Evolutionary conservation across 1,140 invertebrate genomes (phyloP).

Genomic region (Streblospio benedicti): DNA sequence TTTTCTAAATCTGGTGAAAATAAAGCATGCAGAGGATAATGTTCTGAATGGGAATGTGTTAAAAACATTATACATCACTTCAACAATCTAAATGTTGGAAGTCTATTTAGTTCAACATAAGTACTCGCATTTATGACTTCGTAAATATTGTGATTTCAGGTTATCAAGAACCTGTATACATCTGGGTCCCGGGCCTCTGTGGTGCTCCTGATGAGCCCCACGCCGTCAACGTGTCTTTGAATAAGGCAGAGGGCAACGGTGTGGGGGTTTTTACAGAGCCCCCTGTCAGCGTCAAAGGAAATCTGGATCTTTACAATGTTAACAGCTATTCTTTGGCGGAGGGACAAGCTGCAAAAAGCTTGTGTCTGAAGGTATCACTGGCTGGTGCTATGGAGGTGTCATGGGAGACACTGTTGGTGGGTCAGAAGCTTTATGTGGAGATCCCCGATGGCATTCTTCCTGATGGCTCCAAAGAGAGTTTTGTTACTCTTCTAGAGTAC

Average conservation of each 20-base stretch:
- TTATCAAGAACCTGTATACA: constrained; percentile 66
- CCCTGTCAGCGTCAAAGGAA: constrained; percentile 53
- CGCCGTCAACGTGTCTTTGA: constrained; percentile 56
- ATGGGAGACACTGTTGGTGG: constrained; percentile 75
- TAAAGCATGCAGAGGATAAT: too few relatives aligned
- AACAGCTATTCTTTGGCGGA: constrained; percentile 13
- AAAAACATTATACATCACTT: too few relatives aligned
- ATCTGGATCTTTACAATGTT: constrained; percentile 18
- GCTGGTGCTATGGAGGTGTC: constrained; percentile 62
- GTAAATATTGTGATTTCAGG: constrained; percentile 28
- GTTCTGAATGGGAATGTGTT: too few relatives aligned
- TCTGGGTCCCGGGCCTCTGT: constrained; percentile 96
- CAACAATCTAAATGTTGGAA: too few relatives aligned
- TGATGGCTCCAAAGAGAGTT: constrained; percentile 79
- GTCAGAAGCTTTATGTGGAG: constrained; percentile 73
- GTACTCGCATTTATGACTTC: not conserved
- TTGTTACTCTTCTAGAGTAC: constrained; percentile 85
- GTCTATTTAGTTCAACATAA: constrained; percentile 12
- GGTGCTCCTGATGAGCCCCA: constrained; percentile 90
- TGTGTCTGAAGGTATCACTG: constrained; percentile 63
- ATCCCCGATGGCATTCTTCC: constrained; percentile 72
- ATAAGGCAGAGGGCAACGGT: constrained; percentile 68
- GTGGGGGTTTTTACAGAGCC: constrained; percentile 70
- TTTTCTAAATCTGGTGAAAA: too few relatives aligned
- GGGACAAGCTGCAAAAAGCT: constrained; percentile 27